These are phyloP conservation scores for Trachythela sp. DNA, from an alignment of 64 coral and sea anemone genomes.

Conservation along the genomic window DNA sequence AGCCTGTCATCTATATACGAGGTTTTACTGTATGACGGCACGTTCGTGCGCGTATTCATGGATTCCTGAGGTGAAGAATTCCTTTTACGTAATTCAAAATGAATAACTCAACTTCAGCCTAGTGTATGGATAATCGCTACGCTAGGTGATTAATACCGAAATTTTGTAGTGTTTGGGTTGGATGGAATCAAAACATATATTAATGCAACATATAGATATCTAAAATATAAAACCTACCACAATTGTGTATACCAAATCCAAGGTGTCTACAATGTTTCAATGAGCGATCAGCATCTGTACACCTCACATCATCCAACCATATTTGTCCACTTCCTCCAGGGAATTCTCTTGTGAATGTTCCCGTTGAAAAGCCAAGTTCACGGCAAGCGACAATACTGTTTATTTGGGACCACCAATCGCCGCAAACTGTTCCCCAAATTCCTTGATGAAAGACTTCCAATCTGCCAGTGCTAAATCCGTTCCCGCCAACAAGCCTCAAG, in stretches of 20 bases:
- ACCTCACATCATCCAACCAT: neutral
- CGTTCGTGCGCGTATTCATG: too few species aligned
- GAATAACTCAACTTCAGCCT: too few species aligned
- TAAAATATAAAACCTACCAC: neutral
- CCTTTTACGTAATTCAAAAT: too few species aligned
- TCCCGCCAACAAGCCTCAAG: neutral
- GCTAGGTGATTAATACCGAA: too few species aligned
- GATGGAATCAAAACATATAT: too few species aligned
- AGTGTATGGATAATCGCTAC: too few species aligned
- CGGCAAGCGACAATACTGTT: neutral
- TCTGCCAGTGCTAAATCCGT: neutral
- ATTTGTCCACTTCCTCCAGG: neutral
- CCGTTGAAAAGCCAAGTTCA: slow-evolving; percentile 5
- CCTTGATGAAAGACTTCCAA: slow-evolving; percentile 3
- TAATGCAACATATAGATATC: too few species aligned
- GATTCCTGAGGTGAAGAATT: too few species aligned
- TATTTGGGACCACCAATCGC: neutral
- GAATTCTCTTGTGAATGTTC: neutral
- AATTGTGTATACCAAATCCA: neutral
- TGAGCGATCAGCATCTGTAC: neutral
- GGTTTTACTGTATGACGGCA: too few species aligned
- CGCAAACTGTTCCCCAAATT: slow-evolving; percentile 31
- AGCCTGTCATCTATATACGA: too few species aligned
- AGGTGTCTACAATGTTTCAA: neutral
- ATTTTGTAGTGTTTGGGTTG: too few species aligned